Percentiles rank a stretch among this genome's conserved stretches.
Conservation (phyloP, 1,140 invertebrate genomes). For the Venustaconcha ellipsiformis region DNA sequence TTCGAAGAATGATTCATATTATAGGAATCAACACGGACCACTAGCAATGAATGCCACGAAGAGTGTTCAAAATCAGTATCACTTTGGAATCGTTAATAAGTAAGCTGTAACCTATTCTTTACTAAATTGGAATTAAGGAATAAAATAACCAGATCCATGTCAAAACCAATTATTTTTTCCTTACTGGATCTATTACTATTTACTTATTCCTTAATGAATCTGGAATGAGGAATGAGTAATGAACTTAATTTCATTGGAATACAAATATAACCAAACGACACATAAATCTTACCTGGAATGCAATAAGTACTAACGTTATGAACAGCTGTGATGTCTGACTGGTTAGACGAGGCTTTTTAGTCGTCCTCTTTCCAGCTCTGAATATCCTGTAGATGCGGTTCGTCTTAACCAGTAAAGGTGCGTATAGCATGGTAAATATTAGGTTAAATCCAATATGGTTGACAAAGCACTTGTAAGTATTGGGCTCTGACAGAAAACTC, state of each 20-base stretch:
- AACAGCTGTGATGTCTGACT: conserved; percentile 51
- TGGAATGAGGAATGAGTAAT: no score
- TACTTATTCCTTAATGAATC: no score
- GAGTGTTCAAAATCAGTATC: no score
- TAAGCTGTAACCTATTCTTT: no score
- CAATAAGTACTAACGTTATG: conserved; percentile 43
- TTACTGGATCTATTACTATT: no score
- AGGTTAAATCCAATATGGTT: conserved; percentile 81
- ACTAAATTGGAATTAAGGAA: no score
- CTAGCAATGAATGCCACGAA: no score
- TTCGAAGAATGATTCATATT: no score
- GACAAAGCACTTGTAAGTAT: conserved; percentile 79
- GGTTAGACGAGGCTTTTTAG: conserved; percentile 41
- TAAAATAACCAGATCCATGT: no score
- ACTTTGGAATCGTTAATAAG: no score
- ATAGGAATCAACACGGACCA: no score
- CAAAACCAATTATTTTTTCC: no score
- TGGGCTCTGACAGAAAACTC: conserved; percentile 72
- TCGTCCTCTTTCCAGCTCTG: conserved; percentile 76
- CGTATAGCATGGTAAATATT: conserved; percentile 80
- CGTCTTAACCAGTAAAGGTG: conserved; percentile 88
- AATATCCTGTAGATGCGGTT: conserved; percentile 92
- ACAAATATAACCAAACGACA: neutral
- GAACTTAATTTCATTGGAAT: neutral
- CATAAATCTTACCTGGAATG: conserved; percentile 47